Conservation (phyloP, 2,797 vertebrate species). For the Zenarchopterus dispar region DNA sequence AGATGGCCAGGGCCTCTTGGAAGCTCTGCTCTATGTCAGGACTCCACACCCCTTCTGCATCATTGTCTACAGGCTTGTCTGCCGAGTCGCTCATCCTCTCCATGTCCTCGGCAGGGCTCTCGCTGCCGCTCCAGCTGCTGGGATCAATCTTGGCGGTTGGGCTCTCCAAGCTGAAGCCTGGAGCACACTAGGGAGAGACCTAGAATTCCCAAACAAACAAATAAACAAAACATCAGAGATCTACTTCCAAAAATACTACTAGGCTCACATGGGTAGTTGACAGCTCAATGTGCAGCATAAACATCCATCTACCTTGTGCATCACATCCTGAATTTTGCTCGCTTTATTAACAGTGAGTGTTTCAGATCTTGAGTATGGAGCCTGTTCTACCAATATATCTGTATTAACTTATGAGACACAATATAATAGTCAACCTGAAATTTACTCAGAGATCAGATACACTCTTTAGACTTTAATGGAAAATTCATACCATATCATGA, state of each 20-base stretch:
- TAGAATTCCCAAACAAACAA: conserved; percentile 77
- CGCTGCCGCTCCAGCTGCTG: conserved; percentile 99
- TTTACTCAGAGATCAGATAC: too few species aligned
- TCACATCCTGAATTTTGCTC: conserved; percentile 39
- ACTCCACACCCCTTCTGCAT: conserved; percentile 99
- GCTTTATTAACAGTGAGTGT: conserved; percentile 39
- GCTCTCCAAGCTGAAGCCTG: conserved; percentile 94
- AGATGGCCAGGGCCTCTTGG: conserved; percentile 98
- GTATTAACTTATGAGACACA: too few species aligned
- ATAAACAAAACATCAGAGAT: conserved; percentile 30
- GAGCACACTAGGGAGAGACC: conserved; percentile 93
- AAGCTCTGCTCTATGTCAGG: conserved; percentile 99
- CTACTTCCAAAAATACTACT: conserved; percentile 36
- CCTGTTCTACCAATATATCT: too few species aligned
- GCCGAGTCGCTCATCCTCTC: conserved; percentile 98
- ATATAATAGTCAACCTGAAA: too few species aligned
- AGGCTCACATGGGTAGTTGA: conserved; percentile 24
- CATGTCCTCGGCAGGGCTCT: conserved; percentile 98
- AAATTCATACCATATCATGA: too few species aligned
- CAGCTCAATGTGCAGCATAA: conserved; percentile 23
- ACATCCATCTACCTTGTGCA: conserved; percentile 32
- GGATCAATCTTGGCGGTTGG: conserved; percentile 96
- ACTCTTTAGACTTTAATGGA: too few species aligned
- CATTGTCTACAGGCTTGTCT: conserved; percentile 97
- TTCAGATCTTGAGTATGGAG: background rate